Percentiles rank a stretch among this genome's conserved stretches.
Evolutionary conservation across 2,797 vertebrate genomes (phyloP).

Genomic region (Malacoraja senta): DNA sequence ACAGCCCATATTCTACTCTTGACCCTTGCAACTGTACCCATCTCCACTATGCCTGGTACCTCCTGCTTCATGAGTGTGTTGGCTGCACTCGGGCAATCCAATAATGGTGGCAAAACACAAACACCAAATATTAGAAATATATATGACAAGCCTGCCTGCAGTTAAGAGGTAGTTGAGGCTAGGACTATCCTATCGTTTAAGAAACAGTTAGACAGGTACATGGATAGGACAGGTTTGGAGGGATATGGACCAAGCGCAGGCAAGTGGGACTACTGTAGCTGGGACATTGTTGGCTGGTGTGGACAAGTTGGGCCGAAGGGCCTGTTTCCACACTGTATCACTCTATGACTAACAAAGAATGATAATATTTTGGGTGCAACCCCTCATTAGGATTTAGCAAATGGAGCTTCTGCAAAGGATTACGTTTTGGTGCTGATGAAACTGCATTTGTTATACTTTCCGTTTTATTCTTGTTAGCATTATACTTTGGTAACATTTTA

Average conservation of each 20-base stretch:
- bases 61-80: neutral
- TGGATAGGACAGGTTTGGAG: no score
- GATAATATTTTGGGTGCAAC: neutral
- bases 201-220: no score
- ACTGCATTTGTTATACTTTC: neutral
- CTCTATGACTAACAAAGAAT: neutral
- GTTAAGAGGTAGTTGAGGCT: neutral
- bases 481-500: neutral
- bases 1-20: neutral
- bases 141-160: neutral
- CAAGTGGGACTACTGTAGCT: no score
- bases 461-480: neutral
- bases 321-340: no score
- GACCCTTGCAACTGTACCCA: neutral
- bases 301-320: no score
- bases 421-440: neutral
- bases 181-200: no score
- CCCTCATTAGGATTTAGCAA: neutral
- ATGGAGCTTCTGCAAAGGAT: neutral
- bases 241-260: no score
- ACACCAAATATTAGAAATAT: neutral
- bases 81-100: neutral
- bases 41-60: neutral
- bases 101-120: neutral
- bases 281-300: no score